Conservation (phyloP, 2,113 vertebrate genomes). For the Mirza zaza region DNA sequence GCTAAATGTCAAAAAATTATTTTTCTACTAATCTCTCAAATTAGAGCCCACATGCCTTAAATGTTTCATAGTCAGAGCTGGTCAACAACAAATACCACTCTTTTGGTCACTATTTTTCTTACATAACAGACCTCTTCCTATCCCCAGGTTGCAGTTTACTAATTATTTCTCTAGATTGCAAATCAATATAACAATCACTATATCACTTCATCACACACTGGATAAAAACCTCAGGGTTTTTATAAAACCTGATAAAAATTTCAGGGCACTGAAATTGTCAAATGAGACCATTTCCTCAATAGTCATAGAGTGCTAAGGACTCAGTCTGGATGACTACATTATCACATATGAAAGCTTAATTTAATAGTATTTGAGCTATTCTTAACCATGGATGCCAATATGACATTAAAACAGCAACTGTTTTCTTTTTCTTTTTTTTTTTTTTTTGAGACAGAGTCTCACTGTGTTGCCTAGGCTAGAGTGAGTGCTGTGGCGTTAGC, state of each 20-base stretch:
- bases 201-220: not conserved
- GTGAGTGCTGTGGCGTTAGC: no score
- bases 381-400: constrained; percentile 27
- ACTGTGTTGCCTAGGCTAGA: no score
- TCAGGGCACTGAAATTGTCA: constrained; percentile 21
- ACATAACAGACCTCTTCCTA: not conserved
- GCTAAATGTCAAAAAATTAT: not conserved
- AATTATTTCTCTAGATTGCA: not conserved
- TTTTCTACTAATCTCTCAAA: constrained; percentile 53
- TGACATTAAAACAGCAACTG: not conserved
- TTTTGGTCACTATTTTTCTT: constrained; percentile 1
- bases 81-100: not conserved
- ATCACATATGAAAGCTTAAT: not conserved
- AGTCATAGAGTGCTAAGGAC: not conserved
- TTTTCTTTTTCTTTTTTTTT: no score
- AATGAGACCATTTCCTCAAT: constrained; percentile 17
- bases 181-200: constrained; percentile 14
- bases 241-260: no score
- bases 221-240: constrained; percentile 37
- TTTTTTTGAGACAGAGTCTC: no score
- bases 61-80: not conserved
- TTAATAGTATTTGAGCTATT: constrained; percentile 12
- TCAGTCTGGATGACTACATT: not conserved
- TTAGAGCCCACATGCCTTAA: not conserved
- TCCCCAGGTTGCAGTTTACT: not conserved